Percentiles rank a stretch among this genome's conserved stretches.
These are phyloP conservation scores for Otis tarda DNA, from an alignment of 2,113 vertebrate species.

Conservation along the genomic window DNA sequence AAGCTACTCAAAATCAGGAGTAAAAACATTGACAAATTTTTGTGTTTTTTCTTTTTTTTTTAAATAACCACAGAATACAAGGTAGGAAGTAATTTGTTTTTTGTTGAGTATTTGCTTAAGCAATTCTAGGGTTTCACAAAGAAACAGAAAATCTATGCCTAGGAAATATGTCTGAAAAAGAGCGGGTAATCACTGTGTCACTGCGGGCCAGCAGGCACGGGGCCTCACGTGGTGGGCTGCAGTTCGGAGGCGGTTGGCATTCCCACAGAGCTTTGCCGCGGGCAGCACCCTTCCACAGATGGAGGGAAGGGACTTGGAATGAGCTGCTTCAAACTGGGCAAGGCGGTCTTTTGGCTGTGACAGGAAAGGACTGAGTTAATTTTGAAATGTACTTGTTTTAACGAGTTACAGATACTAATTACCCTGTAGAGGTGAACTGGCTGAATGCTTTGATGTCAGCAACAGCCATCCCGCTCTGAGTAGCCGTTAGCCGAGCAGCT, in stretches of 20 bases:
- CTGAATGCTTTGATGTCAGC: not conserved
- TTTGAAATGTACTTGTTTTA: not conserved
- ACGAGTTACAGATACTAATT: not conserved
- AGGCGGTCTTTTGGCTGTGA: not conserved
- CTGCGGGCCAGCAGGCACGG: not conserved
- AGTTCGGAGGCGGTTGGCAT: accelerated
- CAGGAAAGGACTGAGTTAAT: not conserved
- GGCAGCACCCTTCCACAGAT: not conserved
- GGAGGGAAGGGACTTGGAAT: too few species aligned
- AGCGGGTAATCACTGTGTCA: not conserved
- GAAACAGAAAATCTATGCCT: not conserved
- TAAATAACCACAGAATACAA: not conserved
- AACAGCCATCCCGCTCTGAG: not conserved
- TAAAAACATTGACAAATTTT: not conserved
- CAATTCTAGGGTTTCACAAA: not conserved
- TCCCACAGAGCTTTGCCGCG: not conserved
- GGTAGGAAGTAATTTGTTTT: not conserved
- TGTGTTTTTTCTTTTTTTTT: not conserved
- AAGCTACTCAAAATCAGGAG: not conserved
- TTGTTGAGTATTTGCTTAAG: not conserved
- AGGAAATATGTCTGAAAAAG: not conserved
- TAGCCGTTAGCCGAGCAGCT: not conserved
- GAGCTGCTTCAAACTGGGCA: not conserved
- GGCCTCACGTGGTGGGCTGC: accelerated
- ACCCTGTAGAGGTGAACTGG: not conserved